Base-by-base conservation (phyloP, 2,797 vertebrate genomes). In the Enteromius mattozi region DNA sequence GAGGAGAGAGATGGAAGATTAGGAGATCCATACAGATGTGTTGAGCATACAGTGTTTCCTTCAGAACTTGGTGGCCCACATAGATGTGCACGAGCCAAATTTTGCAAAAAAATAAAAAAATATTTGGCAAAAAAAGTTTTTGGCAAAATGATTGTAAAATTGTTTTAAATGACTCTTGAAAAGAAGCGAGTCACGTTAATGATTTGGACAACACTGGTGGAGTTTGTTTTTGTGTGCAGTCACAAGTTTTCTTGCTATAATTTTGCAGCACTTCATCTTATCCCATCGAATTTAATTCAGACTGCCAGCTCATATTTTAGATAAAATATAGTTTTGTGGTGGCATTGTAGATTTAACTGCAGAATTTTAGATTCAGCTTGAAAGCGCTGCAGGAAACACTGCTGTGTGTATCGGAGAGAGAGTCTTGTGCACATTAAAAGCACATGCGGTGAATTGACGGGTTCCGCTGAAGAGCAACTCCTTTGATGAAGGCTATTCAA, bases 371-470 rank as follows among this genome's bases (percentile, higher is more conserved):
- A 65, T 65, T 65, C 13, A 71, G 40, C 24, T 78, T 63, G 42
- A 30, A 78, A 63, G 56, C n/a, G 1, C n/a, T 40, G 40, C 17
- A 65, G 76, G 24, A 78, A 65, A 47, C 21, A 19, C 17, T 14
- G 24, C 27, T 63, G 66, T 33, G 68, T 81, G n/a, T 24, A 24
- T 40, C 17, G 16, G 61, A 75, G 45, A 75, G 4, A 9, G 33
- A 83, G 81, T 14, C 61, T 76, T 59, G 16, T 54, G 6, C 72
- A 69, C 30, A 68, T 69, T 69, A 69, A 69, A 80, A 37, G 30
- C 78, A 49, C 30, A 70, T 54, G 47, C 59, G 3, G 17, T 37
- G 21, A 75, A 33, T 27, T 6, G 2, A 33, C 30, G 1, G 45
- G 33, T 51, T 66, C 6, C 59, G 33, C 7, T 82, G 24, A 66